These are phyloP conservation scores for Seriola dumerili DNA, from an alignment of 2,113 vertebrate species.

Conservation along the genomic window DNA sequence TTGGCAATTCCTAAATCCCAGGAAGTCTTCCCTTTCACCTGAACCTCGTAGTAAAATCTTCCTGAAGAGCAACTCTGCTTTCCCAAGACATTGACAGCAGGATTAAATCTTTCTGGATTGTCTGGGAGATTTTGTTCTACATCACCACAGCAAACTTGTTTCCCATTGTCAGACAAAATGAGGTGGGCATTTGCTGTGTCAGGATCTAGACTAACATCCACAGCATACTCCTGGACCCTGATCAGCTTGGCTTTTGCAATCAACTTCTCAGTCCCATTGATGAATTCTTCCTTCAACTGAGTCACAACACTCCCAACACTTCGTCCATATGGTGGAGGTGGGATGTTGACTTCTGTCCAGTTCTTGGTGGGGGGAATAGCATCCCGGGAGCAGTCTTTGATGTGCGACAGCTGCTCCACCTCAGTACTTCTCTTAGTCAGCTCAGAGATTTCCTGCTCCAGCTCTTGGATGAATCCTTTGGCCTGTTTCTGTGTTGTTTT, in stretches of 20 bases:
- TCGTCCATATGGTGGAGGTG: constrained; percentile 2
- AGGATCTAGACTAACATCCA: constrained; percentile 55
- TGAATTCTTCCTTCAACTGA: constrained; percentile 8
- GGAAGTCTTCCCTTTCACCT: constrained; percentile 39
- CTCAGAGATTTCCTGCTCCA: constrained; percentile 50
- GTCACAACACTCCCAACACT: constrained; percentile 1
- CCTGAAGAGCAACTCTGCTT: constrained; percentile 50
- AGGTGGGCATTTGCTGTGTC: constrained; percentile 39
- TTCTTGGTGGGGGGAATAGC: background rate
- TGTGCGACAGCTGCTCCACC: background rate
- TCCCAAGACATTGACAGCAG: constrained; percentile 21
- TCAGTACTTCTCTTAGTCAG: constrained; percentile 13
- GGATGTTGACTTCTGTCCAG: constrained; percentile 4
- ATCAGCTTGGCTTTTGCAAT: constrained; percentile 12
- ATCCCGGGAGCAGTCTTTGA: background rate
- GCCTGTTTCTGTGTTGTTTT: constrained; percentile 12
- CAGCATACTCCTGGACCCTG: constrained; percentile 41
- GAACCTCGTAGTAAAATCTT: constrained; percentile 60
- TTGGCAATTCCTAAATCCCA: constrained; percentile 59
- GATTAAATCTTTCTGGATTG: constrained; percentile 21
- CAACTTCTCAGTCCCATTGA: constrained; percentile 12
- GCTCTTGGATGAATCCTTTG: constrained; percentile 9
- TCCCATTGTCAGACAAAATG: constrained; percentile 28
- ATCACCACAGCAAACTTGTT: constrained; percentile 12
- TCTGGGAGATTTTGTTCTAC: background rate